A percentile compares a stretch with the other conserved stretches of the same genome.
Evolutionary conservation across 2,797 vertebrate genomes (phyloP).

Genomic region (Syngnathus rostellatus): DNA sequence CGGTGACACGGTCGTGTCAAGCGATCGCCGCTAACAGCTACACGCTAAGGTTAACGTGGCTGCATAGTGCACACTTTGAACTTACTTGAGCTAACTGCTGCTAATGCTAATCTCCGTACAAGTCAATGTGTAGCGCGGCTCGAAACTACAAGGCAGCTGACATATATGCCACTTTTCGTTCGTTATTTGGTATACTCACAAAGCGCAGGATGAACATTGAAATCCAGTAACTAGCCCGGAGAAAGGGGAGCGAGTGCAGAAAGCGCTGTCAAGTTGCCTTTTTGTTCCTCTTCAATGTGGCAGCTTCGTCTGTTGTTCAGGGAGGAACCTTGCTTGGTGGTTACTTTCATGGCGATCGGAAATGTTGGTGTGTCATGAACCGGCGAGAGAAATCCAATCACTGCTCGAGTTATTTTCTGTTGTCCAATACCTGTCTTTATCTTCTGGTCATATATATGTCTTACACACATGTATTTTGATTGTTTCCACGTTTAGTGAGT

Average conservation of each 20-base stretch:
- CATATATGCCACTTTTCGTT: neutral
- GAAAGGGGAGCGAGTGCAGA: conserved; percentile 69
- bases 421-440: neutral
- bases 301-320: conserved; percentile 50
- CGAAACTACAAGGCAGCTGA: conserved; percentile 3
- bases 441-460: neutral
- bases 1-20: neutral
- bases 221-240: conserved; percentile 74
- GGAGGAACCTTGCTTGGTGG: conserved; percentile 49
- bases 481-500: neutral
- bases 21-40: neutral
- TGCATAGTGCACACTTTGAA: conserved; percentile 23
- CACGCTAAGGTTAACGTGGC: conserved; percentile 37
- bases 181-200: conserved; percentile 62
- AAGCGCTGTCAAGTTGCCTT: conserved; percentile 59
- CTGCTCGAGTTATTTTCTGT: neutral
- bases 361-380: neutral
- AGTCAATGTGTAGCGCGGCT: neutral
- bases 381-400: neutral
- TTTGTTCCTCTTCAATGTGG: conserved; percentile 70
- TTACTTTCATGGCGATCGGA: conserved; percentile 38
- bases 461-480: neutral
- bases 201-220: conserved; percentile 78
- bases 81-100: conserved; percentile 21
- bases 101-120: conserved; percentile 1